Percentiles rank a stretch among this genome's conserved stretches.
These are phyloP conservation scores for Oceanodroma tethys DNA, from an alignment of 2,113 vertebrate genomes.

Conservation along the genomic window DNA sequence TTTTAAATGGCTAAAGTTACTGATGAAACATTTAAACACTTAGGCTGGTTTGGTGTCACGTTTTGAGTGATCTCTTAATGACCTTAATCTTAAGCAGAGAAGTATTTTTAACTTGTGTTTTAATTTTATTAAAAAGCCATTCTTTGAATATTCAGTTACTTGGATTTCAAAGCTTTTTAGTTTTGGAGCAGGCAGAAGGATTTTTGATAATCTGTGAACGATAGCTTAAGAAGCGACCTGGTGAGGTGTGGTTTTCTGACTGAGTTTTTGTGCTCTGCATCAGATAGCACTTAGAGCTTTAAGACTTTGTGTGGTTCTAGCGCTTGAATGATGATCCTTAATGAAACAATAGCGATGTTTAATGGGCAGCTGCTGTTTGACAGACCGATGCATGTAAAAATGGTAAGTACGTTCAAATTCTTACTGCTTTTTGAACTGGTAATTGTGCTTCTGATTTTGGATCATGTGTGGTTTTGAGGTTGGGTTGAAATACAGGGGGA, in stretches of 20 bases:
- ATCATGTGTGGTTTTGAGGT: background rate
- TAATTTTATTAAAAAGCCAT: background rate
- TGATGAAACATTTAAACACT: background rate
- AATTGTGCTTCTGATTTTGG: background rate
- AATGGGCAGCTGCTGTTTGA: slow-evolving; percentile 95
- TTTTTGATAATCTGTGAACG: background rate
- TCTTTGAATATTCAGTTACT: background rate
- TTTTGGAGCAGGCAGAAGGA: background rate
- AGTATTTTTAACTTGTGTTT: accelerated
- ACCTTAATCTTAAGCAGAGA: background rate
- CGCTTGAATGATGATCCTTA: slow-evolving; percentile 67
- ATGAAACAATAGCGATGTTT: slow-evolving; percentile 86
- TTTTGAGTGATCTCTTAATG: background rate
- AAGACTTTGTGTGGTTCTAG: background rate
- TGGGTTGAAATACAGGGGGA: background rate
- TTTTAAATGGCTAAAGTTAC: background rate
- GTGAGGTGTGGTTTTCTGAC: background rate
- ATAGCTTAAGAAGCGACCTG: background rate
- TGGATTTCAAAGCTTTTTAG: background rate
- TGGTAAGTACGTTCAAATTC: slow-evolving; percentile 77
- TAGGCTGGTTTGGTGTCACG: accelerated
- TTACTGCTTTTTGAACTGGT: background rate
- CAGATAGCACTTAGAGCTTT: background rate
- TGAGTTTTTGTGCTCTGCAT: background rate
- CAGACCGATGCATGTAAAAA: slow-evolving; percentile 95